Evolutionary conservation across 1,140 invertebrate species (phyloP), one percentile per base, ranked within the genome.

Genomic region (Drosophila varians): DNA sequence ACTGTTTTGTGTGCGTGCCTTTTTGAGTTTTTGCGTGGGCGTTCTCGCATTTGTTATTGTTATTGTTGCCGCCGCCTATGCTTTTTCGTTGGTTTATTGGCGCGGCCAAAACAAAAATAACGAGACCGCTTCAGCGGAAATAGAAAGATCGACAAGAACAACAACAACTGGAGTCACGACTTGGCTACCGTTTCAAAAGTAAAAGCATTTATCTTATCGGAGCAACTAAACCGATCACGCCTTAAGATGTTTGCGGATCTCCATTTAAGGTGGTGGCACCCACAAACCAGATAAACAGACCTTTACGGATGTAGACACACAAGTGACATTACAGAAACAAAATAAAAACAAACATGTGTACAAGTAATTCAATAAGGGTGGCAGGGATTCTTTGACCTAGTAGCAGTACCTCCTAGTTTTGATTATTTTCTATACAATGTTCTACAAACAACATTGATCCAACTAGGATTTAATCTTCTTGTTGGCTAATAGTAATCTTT

Each of bases 141-240:
- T 72, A 73, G 55, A 46, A 80, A 65, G 56, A 61, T 46, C 55
- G 19, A 16, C 53, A 53, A 51, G 19, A 49, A 8, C 47, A 61
- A 46, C 53, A 74, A 61, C 11, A 54, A 28, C 68, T 28, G 80
- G 46, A 73, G 49, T 48, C 53, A 48, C 36, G 45, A 74, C 49
- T 55, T 61, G 51, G 62, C 74, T 74, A 52, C 74, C 71, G 77
- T 75, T 75, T 58, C 25, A 56, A 75, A 61, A 51, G 47, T 34
- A 48, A 70, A 56, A 51, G 18, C 53, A 66, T 78, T 84, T 88
- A 88, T 86, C 83, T 87, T 86, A 88, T 86, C 83, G 64, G 40
- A 47, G 36, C 3, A 55, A 53, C 48, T 55, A 9, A 31, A 18
- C 71, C 77, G 74, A 86, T 88, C 80, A 76, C 52, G 56, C 42